Evolutionary conservation across 2,888 invertebrate genomes (phyloP).

Genomic region (Hyposoter didymator): DNA sequence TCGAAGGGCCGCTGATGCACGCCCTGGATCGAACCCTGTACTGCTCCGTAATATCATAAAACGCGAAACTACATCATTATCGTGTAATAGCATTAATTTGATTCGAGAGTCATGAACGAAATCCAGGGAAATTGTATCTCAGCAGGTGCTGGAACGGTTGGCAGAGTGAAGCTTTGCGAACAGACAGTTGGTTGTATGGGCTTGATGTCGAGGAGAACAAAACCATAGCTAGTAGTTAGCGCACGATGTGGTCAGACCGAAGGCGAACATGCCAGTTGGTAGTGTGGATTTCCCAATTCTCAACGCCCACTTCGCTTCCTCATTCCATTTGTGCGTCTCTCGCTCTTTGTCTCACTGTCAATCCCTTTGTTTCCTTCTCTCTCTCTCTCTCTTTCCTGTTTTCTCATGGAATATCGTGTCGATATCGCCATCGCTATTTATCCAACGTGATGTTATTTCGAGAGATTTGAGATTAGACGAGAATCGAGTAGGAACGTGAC

Average conservation of each 20-base stretch:
- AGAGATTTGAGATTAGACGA: constrained; percentile 4
- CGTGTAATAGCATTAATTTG: constrained; percentile 25
- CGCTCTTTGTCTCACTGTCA: neutral
- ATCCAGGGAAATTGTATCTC: constrained; percentile 25
- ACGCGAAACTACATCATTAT: neutral
- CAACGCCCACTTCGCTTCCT: constrained; percentile 3
- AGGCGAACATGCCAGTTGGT: constrained; percentile 25
- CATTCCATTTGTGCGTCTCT: constrained; percentile 1
- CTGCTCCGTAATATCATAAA: neutral
- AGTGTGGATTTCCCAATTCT: constrained; percentile 12
- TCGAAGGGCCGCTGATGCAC: too few relatives aligned
- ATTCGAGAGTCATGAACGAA: constrained; percentile 1
- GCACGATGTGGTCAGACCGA: constrained; percentile 52
- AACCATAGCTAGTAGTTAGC: constrained; percentile 55
- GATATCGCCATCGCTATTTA: constrained; percentile 11
- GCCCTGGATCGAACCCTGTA: neutral
- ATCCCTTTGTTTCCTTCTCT: neutral
- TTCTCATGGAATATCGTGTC: constrained; percentile 20
- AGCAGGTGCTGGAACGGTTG: neutral
- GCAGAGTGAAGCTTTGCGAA: neutral
- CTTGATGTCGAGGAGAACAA: constrained; percentile 35
- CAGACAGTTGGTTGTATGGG: neutral
- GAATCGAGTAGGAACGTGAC: constrained; percentile 9
- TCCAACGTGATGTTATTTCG: constrained; percentile 19
- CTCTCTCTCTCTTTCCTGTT: neutral